phyloP scores from a whole-genome alignment of 2,113 vertebrate species.

The Sceloporus undulatus region DNA sequence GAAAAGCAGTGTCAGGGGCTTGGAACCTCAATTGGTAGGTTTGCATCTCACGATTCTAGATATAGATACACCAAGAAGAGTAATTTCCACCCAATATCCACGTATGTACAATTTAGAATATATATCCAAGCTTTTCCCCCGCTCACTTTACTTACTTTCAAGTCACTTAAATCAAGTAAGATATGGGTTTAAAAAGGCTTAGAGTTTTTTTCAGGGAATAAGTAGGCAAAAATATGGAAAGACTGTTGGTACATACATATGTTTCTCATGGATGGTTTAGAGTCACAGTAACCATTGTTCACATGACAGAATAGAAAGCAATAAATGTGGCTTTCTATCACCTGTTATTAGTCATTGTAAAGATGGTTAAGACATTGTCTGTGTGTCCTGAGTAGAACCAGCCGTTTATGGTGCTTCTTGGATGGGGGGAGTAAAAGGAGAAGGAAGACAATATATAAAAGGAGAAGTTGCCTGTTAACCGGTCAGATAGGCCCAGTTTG shows the following conservation, averaged over 20 bases:
- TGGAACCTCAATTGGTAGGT: no score
- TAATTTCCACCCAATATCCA: not conserved
- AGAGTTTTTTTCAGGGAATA: not conserved
- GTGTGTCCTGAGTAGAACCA: no score
- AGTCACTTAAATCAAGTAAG: not conserved
- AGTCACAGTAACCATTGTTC: not conserved
- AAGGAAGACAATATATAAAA: no score
- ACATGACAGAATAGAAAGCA: not conserved
- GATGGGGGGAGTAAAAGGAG: no score
- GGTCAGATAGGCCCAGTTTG: no score
- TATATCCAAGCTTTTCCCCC: not conserved
- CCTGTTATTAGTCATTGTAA: no score
- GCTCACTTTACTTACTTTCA: not conserved
- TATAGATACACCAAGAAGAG: not conserved
- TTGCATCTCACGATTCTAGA: not conserved
- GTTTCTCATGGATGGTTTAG: not conserved
- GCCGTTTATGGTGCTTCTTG: no score
- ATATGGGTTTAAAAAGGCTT: not conserved
- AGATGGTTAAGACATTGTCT: no score
- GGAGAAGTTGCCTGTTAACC: no score
- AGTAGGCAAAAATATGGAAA: not conserved
- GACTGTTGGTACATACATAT: not conserved
- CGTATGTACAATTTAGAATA: rapidly evolving
- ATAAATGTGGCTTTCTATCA: no score
- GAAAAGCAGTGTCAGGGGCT: not conserved